A percentile compares a stretch with the other conserved stretches of the same genome.
Conservation (phyloP, 2,888 invertebrate species). For the Nowickia ferox region DNA sequence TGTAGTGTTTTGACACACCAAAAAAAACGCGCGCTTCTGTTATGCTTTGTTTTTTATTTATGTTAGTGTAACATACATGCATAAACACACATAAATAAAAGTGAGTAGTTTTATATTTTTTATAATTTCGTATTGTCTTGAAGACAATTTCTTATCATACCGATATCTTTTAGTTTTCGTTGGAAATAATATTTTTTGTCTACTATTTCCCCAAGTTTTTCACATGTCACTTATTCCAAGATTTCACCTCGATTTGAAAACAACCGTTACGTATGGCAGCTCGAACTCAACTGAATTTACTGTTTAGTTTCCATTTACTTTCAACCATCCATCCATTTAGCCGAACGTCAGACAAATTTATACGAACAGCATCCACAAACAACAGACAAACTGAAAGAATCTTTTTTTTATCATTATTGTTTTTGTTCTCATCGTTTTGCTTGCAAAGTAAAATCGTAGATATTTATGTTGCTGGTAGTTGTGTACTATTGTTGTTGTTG, state of each 20-base stretch:
- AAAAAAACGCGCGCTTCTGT: slow-evolving; percentile 61
- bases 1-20: slow-evolving; percentile 2
- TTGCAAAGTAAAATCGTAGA: slow-evolving; percentile 40
- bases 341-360: slow-evolving; percentile 61
- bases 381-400: slow-evolving; percentile 58
- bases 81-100: not conserved
- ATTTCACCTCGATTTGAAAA: slow-evolving; percentile 47
- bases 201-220: slow-evolving; percentile 3
- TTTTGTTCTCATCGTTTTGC: slow-evolving; percentile 35
- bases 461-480: slow-evolving; percentile 58
- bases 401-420: slow-evolving; percentile 39
- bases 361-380: slow-evolving; percentile 67
- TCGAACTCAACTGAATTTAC: slow-evolving; percentile 77
- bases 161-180: slow-evolving; percentile 23
- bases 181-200: slow-evolving; percentile 20
- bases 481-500: slow-evolving; percentile 13
- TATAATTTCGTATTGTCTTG: slow-evolving; percentile 43
- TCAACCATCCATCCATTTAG: slow-evolving; percentile 53
- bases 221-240: slow-evolving; percentile 34
- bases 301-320: slow-evolving; percentile 66
- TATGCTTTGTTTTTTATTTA: slow-evolving; percentile 23
- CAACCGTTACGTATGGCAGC: slow-evolving; percentile 76
- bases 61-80: not conserved
- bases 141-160: slow-evolving; percentile 35
- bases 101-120: not conserved